Evolutionary conservation across 2,113 vertebrate species (phyloP).

Genomic region (Fregata magnificens): DNA sequence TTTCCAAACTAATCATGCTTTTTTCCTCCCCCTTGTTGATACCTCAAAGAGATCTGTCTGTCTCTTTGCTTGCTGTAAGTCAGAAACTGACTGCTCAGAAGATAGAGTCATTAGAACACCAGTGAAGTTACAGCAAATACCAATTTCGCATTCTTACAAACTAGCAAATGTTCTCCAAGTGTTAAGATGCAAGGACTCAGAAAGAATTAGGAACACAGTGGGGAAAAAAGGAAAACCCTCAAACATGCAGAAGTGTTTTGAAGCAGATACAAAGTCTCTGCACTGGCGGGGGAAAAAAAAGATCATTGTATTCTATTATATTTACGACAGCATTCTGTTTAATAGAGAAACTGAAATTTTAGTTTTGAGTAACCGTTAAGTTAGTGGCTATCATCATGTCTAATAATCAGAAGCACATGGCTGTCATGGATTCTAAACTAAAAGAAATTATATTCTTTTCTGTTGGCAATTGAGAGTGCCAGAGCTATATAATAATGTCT

Average conservation of each 20-base stretch:
- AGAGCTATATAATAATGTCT: conserved; percentile 50
- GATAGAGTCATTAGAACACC: neutral
- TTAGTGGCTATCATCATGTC: conserved; percentile 36
- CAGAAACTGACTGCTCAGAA: neutral
- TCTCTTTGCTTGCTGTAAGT: neutral
- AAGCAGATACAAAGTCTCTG: neutral
- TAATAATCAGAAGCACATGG: conserved; percentile 22
- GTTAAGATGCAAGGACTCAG: neutral
- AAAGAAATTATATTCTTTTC: conserved; percentile 46
- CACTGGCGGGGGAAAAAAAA: neutral
- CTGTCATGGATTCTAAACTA: conserved; percentile 63
- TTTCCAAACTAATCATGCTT: neutral
- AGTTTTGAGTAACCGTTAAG: conserved; percentile 19
- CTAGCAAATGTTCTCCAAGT: neutral
- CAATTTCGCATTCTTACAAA: neutral
- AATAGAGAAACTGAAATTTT: conserved; percentile 54
- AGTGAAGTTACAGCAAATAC: conserved; percentile 37
- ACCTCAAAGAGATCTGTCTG: neutral
- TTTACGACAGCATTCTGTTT: conserved; percentile 4
- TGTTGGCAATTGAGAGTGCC: neutral
- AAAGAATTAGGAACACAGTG: neutral
- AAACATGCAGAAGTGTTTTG: neutral
- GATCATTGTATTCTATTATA: neutral
- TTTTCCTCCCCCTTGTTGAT: neutral
- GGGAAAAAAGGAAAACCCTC: neutral